Base-by-base conservation (phyloP, 2,888 invertebrate genomes). In the Drosophila recens region DNA sequence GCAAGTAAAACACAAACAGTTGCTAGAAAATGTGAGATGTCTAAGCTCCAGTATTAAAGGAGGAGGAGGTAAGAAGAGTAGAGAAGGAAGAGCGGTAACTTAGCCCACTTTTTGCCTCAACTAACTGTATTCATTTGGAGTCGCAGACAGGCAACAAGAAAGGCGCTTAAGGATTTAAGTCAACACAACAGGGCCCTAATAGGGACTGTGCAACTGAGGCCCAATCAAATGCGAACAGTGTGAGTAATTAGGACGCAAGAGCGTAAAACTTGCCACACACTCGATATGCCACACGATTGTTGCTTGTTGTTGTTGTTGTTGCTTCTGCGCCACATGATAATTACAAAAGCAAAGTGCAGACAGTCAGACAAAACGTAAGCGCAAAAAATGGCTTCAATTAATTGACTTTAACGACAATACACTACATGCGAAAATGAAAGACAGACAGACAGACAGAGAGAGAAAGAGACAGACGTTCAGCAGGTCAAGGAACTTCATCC, bases 211-310 rank as follows among this genome's bases (percentile, higher is more conserved):
- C 5, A 9, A 9, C 33, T 20, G 46, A 8, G 56, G 11, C 46
- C 30, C 56, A 53, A 58, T 43, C 67, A 38, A 68, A 58, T 48
- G 69, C 42, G 30, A 63, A 69, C 73, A 80, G 74, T 72, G 72
- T 81, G 79, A 78, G 84, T 81, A 81, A 84, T 78, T 75, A 81
- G 75, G 75, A 81, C 67, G 73, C 76, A 68, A 82, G 66, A 82
- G 85, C 82, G 82, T 85, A 78, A 63, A 72, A 72, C 65, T 72
- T 76, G 49, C 66, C 62, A 53, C 53, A 57, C 68, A 66, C 43
- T 10, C 45, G 34, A 34, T 27, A 58, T 36, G 17, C 27, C 38
- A 30, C 38, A 27, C 3, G 38, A 36, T n/a, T 27, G 17, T 20
- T 48, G 23, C 6, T 27, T 27, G 6, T 27, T 27, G 27, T 38